These are phyloP conservation scores for Petrocephalus microphthalmus DNA, from an alignment of 2,113 vertebrate species.

Conservation along the genomic window DNA sequence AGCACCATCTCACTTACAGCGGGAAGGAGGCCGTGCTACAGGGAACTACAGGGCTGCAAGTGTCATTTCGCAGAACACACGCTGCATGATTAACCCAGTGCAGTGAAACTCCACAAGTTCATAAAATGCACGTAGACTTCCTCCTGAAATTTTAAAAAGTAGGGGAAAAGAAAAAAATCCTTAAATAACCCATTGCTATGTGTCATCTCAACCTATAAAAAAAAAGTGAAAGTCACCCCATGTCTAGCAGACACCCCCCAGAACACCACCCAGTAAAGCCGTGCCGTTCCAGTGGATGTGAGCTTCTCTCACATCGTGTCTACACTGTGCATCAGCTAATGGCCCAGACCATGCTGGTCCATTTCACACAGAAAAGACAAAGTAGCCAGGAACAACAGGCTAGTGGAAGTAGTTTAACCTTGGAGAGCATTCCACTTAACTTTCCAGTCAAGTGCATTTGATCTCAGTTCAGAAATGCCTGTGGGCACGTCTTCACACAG, in stretches of 20 bases:
- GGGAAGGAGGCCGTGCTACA: background rate
- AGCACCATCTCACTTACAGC: background rate
- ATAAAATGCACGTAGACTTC: background rate
- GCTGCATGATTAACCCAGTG: background rate
- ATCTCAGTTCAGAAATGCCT: background rate
- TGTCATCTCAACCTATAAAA: background rate
- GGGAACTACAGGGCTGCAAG: background rate
- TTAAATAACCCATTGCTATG: background rate
- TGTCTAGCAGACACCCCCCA: background rate
- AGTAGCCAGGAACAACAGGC: background rate
- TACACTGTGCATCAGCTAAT: background rate
- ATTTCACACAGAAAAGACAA: background rate
- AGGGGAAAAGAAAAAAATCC: background rate
- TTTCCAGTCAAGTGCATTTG: background rate
- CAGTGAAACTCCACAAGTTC: background rate
- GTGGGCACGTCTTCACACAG: background rate
- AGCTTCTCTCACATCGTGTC: background rate
- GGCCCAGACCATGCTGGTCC: background rate
- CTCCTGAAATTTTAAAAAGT: background rate
- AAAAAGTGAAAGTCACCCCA: background rate
- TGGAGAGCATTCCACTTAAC: background rate
- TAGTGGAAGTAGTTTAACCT: background rate
- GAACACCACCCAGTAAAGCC: background rate
- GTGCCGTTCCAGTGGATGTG: background rate
- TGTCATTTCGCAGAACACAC: background rate